Conservation (phyloP, 2,888 invertebrate genomes). For the Cancer borealis region DNA sequence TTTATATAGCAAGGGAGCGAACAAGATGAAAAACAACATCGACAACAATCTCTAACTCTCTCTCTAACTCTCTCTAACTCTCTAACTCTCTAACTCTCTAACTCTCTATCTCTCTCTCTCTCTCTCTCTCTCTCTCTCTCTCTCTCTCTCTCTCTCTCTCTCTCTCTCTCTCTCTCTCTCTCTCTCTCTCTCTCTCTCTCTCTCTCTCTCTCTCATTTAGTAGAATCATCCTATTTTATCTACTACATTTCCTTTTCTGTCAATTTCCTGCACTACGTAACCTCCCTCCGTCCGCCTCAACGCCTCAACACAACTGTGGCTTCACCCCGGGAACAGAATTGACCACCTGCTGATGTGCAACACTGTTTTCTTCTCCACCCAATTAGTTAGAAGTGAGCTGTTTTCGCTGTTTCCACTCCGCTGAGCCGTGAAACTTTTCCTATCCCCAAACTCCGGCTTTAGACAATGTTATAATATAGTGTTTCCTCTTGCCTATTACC, state of each 20-base stretch:
- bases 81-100: too few relatives aligned
- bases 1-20: too few relatives aligned
- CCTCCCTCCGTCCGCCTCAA: background rate
- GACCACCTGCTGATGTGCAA: background rate
- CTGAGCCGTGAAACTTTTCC: slow-evolving; percentile 3
- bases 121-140: slow-evolving; percentile 20
- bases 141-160: slow-evolving; percentile 20
- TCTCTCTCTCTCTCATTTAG: too few relatives aligned
- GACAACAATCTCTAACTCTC: background rate
- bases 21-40: too few relatives aligned
- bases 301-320: background rate
- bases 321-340: background rate
- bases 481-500: background rate
- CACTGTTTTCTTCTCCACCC: background rate
- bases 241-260: too few relatives aligned
- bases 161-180: background rate
- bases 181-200: too few relatives aligned
- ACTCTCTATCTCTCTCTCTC: too few relatives aligned
- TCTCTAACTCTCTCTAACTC: too few relatives aligned
- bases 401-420: slow-evolving; percentile 4
- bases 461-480: background rate
- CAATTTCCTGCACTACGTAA: background rate
- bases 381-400: slow-evolving; percentile 5
- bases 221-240: too few relatives aligned
- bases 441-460: background rate